Percentiles rank a stretch among this genome's conserved stretches.
Evolutionary conservation across 2,113 vertebrate genomes (phyloP).

Genomic region (Morphnarchus princeps): DNA sequence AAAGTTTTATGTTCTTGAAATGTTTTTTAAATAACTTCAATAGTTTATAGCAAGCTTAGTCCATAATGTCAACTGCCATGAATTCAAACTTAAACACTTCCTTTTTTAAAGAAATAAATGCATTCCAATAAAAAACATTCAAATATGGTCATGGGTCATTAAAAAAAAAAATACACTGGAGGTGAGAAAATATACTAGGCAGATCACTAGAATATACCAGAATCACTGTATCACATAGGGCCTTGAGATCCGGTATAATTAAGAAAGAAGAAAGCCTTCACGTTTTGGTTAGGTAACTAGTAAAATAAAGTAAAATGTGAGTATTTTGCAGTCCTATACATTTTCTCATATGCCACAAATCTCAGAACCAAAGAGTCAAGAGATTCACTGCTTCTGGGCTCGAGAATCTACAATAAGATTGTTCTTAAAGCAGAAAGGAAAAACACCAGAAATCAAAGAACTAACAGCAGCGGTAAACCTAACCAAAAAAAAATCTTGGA

Average conservation of each 20-base stretch:
- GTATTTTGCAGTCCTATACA: background rate
- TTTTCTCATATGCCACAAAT: background rate
- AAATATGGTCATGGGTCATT: background rate
- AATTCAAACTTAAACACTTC: background rate
- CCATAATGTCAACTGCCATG: background rate
- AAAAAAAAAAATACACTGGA: background rate
- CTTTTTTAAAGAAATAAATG: background rate
- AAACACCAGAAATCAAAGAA: background rate
- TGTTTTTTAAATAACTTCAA: background rate
- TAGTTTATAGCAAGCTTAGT: background rate
- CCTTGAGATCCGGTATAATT: background rate
- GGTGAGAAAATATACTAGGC: background rate
- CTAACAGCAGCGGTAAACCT: background rate
- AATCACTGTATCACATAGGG: background rate
- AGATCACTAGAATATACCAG: background rate
- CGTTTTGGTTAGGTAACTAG: background rate
- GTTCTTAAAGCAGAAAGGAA: background rate
- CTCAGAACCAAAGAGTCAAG: background rate
- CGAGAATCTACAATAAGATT: background rate
- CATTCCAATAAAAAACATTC: background rate
- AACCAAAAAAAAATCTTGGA: background rate
- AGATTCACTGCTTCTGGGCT: background rate
- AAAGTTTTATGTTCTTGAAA: background rate
- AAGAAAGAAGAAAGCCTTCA: background rate
- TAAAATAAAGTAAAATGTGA: background rate